These are phyloP conservation scores for Chroicocephalus ridibundus DNA, from an alignment of 2,113 vertebrate genomes.

Conservation along the genomic window DNA sequence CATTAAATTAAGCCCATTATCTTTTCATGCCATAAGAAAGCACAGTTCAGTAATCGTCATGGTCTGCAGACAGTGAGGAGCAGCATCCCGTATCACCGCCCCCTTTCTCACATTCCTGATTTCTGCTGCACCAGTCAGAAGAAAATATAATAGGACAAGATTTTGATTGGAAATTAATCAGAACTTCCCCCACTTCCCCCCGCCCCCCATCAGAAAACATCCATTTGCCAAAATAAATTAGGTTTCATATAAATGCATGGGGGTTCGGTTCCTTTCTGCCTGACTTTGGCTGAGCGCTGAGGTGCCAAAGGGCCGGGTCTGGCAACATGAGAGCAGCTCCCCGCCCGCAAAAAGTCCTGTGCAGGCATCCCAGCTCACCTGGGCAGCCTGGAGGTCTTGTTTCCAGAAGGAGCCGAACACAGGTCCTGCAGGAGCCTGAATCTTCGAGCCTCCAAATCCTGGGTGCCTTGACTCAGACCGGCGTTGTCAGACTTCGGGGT, in stretches of 20 bases:
- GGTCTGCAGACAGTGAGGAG: neutral
- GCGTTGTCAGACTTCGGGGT: neutral
- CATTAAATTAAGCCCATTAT: neutral
- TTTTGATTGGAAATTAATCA: neutral
- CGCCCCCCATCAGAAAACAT: neutral
- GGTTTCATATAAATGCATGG: neutral
- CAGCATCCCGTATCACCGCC: neutral
- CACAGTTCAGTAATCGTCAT: neutral
- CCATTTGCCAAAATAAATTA: neutral
- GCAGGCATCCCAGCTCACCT: neutral
- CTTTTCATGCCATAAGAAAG: neutral
- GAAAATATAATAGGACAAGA: neutral
- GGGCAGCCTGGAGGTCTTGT: neutral
- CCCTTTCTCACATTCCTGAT: neutral
- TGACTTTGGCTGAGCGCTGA: neutral
- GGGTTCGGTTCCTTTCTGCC: neutral
- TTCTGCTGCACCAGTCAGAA: neutral
- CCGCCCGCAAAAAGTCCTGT: neutral
- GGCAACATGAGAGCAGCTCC: neutral
- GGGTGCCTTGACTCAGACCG: neutral
- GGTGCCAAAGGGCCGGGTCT: neutral
- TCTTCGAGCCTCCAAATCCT: neutral
- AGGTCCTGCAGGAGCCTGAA: neutral
- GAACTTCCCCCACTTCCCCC: neutral
- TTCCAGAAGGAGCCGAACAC: neutral